A percentile compares a stretch with the other conserved stretches of the same genome.
These are phyloP conservation scores for Portevinia maculata DNA, from an alignment of 2,888 invertebrate genomes.

Conservation along the genomic window DNA sequence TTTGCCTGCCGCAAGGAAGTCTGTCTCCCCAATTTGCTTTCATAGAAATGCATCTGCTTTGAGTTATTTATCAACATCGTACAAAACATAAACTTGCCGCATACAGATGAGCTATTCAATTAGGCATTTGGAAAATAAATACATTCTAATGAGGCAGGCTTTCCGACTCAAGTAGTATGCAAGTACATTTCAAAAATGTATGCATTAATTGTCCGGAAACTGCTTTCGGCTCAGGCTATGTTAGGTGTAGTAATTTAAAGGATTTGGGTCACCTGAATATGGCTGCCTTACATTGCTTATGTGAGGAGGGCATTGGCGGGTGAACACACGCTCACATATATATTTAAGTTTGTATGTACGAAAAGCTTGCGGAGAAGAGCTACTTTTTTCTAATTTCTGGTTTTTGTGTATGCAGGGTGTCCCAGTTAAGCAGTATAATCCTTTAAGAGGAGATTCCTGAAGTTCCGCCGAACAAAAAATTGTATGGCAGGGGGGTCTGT, in stretches of 20 bases:
- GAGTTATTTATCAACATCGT: constrained; percentile 11
- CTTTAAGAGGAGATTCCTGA: no score
- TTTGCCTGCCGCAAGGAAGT: constrained; percentile 2
- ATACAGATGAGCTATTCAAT: constrained; percentile 25
- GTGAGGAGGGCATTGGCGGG: no score
- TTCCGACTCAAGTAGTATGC: constrained; percentile 35
- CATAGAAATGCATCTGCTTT: constrained; percentile 6
- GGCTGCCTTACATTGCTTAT: background rate
- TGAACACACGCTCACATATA: no score
- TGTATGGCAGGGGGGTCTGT: no score
- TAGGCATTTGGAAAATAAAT: constrained; percentile 26
- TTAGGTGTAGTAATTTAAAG: constrained; percentile 3
- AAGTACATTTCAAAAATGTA: constrained; percentile 34
- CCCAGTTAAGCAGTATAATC: no score
- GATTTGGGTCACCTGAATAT: constrained; percentile 28
- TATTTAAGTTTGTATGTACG: no score
- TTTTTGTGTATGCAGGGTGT: no score
- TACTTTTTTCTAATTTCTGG: no score
- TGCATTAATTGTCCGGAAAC: constrained; percentile 41
- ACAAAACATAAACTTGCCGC: background rate
- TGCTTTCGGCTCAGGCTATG: background rate
- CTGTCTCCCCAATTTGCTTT: background rate
- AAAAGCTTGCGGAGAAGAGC: no score
- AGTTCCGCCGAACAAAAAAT: no score
- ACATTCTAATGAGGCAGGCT: constrained; percentile 19